These are phyloP conservation scores for Siniperca scherzeri DNA, from an alignment of 2,797 vertebrate genomes.

Conservation along the genomic window DNA sequence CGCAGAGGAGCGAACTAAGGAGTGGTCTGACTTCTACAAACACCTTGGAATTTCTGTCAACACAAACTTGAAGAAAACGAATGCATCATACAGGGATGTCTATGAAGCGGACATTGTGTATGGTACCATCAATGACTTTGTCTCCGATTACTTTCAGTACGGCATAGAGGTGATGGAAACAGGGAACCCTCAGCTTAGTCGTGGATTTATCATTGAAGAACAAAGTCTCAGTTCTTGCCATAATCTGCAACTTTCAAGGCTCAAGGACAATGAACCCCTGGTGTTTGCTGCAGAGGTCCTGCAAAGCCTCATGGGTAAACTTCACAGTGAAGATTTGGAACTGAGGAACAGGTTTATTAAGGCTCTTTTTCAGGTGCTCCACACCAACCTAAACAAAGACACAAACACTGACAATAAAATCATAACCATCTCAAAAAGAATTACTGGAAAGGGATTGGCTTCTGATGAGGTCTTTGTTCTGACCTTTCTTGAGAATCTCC, in stretches of 20 bases:
- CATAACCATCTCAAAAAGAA: conserved; percentile 4
- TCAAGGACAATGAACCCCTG: background rate
- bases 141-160: background rate
- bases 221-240: background rate
- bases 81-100: background rate
- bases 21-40: conserved; percentile 50
- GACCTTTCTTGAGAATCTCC: conserved; percentile 39
- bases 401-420: background rate
- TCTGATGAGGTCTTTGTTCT: conserved; percentile 11
- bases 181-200: fast-evolving
- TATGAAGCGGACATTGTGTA: conserved; percentile 44
- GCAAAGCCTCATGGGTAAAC: conserved; percentile 3
- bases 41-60: conserved; percentile 12
- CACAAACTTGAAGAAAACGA: conserved; percentile 9
- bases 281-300: conserved; percentile 5
- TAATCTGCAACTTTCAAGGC: background rate
- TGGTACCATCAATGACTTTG: conserved; percentile 37
- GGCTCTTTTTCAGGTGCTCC: conserved; percentile 14
- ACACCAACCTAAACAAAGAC: background rate
- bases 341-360: background rate
- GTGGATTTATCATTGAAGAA: conserved; percentile 22
- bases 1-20: conserved; percentile 3
- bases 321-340: background rate
- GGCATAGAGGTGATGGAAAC: conserved; percentile 15
- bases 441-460: background rate